Evolutionary conservation across 2,113 vertebrate species (phyloP).

Genomic region (Eolophus roseicapilla): DNA sequence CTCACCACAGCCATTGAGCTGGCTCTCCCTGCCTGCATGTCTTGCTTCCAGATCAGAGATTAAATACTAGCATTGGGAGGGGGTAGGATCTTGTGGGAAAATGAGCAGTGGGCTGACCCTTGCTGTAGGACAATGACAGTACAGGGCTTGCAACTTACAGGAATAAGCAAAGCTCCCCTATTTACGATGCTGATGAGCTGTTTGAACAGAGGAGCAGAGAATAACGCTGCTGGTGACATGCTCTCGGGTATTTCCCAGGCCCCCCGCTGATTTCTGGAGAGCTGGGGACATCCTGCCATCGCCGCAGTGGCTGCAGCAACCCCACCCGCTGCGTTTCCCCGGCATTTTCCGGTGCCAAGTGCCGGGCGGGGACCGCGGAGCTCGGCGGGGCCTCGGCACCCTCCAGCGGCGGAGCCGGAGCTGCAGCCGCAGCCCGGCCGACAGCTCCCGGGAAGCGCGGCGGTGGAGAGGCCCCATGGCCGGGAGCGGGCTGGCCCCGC

Average conservation of each 20-base stretch:
- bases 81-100: background rate
- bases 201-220: background rate
- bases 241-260: no score
- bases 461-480: background rate
- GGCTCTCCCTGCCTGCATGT: no score
- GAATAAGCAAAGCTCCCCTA: background rate
- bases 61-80: background rate
- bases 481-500: no score
- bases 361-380: background rate
- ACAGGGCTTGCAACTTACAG: background rate
- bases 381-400: background rate
- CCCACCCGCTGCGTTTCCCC: fast-evolving
- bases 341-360: fast-evolving
- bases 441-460: background rate
- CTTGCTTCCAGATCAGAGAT: background rate
- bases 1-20: background rate
- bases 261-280: background rate
- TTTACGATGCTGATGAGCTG: background rate
- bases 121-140: background rate
- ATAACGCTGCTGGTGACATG: no score
- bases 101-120: background rate
- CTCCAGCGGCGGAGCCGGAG: background rate
- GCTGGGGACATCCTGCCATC: fast-evolving
- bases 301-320: fast-evolving
- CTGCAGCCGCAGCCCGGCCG: background rate